Evolutionary conservation across 1,140 invertebrate species (phyloP), one percentile per base, ranked within the genome.

Genomic region (Macrosteles quadrilineatus): DNA sequence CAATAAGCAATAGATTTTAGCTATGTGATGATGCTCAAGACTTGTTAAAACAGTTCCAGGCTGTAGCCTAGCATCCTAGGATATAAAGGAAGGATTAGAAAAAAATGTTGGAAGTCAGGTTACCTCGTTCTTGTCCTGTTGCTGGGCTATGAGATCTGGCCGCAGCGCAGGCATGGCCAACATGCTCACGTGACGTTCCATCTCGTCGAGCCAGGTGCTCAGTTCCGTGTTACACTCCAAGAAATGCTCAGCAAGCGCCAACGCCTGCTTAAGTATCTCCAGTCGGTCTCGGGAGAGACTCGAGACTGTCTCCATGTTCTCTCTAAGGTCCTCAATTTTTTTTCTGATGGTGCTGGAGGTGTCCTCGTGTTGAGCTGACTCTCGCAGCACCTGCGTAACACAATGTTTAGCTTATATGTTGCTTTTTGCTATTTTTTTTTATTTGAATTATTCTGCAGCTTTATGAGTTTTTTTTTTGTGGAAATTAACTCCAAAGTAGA

Each of bases 61-160:
- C n/a, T n/a, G n/a, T n/a, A n/a, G n/a, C n/a, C n/a, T n/a, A n/a
- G n/a, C n/a, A n/a, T n/a, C n/a, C n/a, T n/a, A n/a, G n/a, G n/a
- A n/a, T n/a, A n/a, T n/a, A n/a, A n/a, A n/a, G n/a, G n/a, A n/a
- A n/a, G n/a, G n/a, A n/a, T n/a, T n/a, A n/a, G n/a, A n/a, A n/a
- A n/a, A n/a, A n/a, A n/a, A n/a, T n/a, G n/a, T n/a, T n/a, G n/a
- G n/a, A n/a, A n/a, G n/a, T n/a, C n/a, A n/a, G n/a, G n/a, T n/a
- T n/a, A 90, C 87, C 83, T 98, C 96, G 78, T 96, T 97, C 76
- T 91, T 91, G 77, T 98, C 96, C 82, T 98, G 96, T 79, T 98
- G 95, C 76, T 91, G 87, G 17, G 92, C 93, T 68, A 99, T 97
- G 72, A 96, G 90, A 75, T 98, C 94, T 0, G 95, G 91, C 68